phyloP scores from a whole-genome alignment of 2,113 vertebrate species.

The Coturnix japonica region DNA sequence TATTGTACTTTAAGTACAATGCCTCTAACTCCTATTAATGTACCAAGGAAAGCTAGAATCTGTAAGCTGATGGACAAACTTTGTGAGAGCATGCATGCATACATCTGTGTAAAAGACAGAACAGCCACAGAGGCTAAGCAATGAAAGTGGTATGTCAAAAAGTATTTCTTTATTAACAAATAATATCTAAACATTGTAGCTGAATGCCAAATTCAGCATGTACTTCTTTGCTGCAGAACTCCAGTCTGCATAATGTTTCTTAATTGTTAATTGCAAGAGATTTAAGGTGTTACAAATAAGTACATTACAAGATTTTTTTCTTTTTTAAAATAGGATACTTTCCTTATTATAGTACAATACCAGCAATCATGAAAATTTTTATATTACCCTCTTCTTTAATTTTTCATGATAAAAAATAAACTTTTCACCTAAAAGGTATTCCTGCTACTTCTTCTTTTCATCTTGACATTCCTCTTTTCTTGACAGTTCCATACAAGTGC shows the following conservation, averaged over 20 bases:
- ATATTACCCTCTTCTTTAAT: not conserved
- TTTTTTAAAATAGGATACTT: no score
- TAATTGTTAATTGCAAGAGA: not conserved
- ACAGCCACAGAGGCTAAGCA: fast-evolving
- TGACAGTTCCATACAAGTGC: not conserved
- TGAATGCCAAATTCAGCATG: not conserved
- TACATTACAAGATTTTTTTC: not conserved
- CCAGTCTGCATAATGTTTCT: not conserved
- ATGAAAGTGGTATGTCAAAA: not conserved
- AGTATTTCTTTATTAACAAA: not conserved
- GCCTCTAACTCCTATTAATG: not conserved
- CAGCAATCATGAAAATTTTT: not conserved
- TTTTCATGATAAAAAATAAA: slow-evolving; percentile 38
- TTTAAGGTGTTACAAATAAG: not conserved
- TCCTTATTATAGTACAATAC: not conserved
- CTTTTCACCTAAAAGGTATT: not conserved
- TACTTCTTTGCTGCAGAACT: not conserved
- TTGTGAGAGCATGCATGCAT: not conserved
- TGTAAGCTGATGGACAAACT: not conserved
- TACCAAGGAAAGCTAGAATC: not conserved
- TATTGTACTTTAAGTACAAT: not conserved
- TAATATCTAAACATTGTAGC: not conserved
- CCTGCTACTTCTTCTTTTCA: slow-evolving; percentile 35
- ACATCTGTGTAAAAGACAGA: not conserved
- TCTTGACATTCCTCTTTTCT: not conserved